Conservation (phyloP, 2,797 vertebrate species). For the Bucorvus abyssinicus region DNA sequence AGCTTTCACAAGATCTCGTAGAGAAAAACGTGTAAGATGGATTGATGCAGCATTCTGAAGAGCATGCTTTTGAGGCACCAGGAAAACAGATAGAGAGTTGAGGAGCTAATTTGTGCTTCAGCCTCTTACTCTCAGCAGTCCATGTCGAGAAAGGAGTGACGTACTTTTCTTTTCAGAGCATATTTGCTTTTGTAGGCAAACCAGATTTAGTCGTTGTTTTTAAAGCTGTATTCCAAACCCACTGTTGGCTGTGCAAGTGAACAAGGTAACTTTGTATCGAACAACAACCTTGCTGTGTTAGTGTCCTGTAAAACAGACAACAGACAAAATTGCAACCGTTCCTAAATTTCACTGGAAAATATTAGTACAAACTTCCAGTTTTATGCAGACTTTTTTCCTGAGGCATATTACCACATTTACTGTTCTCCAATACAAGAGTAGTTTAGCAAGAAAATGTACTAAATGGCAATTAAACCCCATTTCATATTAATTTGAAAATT, state of each 20-base stretch:
- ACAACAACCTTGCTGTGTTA: not conserved
- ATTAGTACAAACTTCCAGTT: not conserved
- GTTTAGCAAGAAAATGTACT: not conserved
- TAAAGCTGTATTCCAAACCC: not conserved
- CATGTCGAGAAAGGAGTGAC: not conserved
- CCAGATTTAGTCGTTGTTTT: not conserved
- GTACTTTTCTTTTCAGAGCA: not conserved
- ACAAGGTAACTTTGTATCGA: not conserved
- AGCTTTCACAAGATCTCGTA: not conserved
- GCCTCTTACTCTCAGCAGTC: constrained; percentile 8
- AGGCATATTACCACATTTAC: not conserved
- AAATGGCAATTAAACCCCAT: not conserved
- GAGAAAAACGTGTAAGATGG: not conserved
- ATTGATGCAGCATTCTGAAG: constrained; percentile 8
- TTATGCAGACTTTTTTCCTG: not conserved
- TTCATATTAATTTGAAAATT: constrained; percentile 2
- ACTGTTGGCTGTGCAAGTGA: not conserved
- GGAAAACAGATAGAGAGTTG: not conserved
- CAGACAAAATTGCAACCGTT: not conserved
- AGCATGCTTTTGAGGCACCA: not conserved
- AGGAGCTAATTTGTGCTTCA: constrained; percentile 29
- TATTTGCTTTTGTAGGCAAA: not conserved
- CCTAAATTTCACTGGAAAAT: not conserved
- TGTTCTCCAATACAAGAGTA: not conserved
- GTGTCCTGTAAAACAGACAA: not conserved